phyloP scores from a whole-genome alignment of 2,113 vertebrate species.

The Cyrtonyx montezumae region DNA sequence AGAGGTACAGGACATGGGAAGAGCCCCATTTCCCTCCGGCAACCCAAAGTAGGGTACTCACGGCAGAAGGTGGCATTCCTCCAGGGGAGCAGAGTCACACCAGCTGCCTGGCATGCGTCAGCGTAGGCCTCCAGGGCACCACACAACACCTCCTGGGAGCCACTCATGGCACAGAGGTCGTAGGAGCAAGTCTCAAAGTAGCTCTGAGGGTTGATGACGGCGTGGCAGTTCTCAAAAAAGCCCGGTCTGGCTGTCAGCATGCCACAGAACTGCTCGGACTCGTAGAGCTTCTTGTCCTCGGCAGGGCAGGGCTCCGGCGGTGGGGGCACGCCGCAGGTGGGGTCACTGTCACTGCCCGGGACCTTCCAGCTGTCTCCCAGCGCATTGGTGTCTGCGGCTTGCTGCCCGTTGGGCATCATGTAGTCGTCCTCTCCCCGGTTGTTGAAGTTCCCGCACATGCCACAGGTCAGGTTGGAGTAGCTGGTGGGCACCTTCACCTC shows the following conservation, averaged over 20 bases:
- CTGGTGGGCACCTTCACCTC: slow-evolving; percentile 76
- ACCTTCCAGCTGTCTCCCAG: slow-evolving; percentile 79
- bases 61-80: slow-evolving; percentile 82
- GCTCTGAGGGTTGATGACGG: slow-evolving; percentile 69
- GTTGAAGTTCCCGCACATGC: slow-evolving; percentile 90
- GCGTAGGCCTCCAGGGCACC: slow-evolving; percentile 70
- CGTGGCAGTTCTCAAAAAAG: slow-evolving; percentile 82
- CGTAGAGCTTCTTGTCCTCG: slow-evolving; percentile 61
- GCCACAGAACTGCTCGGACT: slow-evolving; percentile 78
- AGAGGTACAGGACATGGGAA: no score
- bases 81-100: slow-evolving; percentile 75
- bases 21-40: not conserved
- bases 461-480: slow-evolving; percentile 80
- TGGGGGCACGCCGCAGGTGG: slow-evolving; percentile 45
- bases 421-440: slow-evolving; percentile 73
- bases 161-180: slow-evolving; percentile 75
- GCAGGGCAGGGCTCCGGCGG: slow-evolving; percentile 69
- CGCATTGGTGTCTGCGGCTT: slow-evolving; percentile 34
- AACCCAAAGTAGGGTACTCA: slow-evolving; percentile 63
- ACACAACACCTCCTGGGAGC: slow-evolving; percentile 73
- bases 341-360: not conserved
- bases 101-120: slow-evolving; percentile 76
- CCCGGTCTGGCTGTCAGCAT: slow-evolving; percentile 71
- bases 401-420: slow-evolving; percentile 65
- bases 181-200: slow-evolving; percentile 81